Base-by-base conservation (phyloP, 2,888 invertebrate species). In the Drosophila birchii region DNA sequence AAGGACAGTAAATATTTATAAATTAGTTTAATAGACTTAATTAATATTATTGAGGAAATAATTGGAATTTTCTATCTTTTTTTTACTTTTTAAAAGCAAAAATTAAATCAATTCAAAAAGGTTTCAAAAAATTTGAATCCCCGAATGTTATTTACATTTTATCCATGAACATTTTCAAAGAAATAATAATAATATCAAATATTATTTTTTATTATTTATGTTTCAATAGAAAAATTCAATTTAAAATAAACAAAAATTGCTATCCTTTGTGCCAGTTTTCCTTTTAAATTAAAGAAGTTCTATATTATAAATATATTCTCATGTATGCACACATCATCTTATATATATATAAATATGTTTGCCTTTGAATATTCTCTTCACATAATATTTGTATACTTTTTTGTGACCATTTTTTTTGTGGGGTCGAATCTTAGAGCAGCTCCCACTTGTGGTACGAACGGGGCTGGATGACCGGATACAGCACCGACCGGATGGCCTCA, bases 401-500 rank as follows among this genome's bases (percentile, higher is more conserved):
- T 9, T 38, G 26, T 14, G 16, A 39, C 8, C 0, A 47, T n/a
- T 38, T 38, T 39, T n/a, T n/a, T n/a, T n/a, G n/a, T n/a, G 49
- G 55, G 49, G 47, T 45, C 43, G 9, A n/a, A 26, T 23, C 61
- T 71, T 90, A 91, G 60, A 91, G 78, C 54, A 91, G 58, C 38
- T 29, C 39, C 70, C 91, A 92, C 67, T 83, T 90, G 72, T 83
- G 88, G 43, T 80, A 80, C 55, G 81, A 84, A 16, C 83, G 87
- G 23, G 51, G 36, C 23, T 88, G 91, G 79, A 90, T 91, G 56
- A 91, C 91, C 36, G 92, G 92, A 70, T 92, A 92, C 51, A 92
- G 78, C 23, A 23, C 23, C 23, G 92, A 91, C n/a, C 92, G 86
- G 23, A 92, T 92, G 75, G 92, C 92, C 86, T 92, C 92, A 74